Percentiles rank a stretch among this genome's conserved stretches.
phyloP scores from a whole-genome alignment of 2,113 vertebrate species.

The Mus musculus region DNA sequence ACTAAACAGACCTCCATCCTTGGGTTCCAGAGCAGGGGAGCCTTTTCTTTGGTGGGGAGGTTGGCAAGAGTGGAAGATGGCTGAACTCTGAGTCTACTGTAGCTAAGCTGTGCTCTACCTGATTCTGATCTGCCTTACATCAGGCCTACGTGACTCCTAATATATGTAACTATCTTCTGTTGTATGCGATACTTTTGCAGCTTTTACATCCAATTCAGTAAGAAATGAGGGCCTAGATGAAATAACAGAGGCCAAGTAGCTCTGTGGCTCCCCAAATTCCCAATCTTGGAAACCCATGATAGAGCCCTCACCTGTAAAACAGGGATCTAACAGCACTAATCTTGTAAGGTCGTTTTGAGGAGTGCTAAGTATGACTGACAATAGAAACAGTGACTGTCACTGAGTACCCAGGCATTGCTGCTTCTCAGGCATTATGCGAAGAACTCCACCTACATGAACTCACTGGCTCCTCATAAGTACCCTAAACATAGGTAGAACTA shows the following conservation, averaged over 20 bases:
- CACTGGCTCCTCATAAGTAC: not conserved
- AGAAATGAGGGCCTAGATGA: not conserved
- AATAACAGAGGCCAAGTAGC: not conserved
- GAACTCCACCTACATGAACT: not conserved
- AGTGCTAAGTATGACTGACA: not conserved
- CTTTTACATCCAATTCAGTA: not conserved
- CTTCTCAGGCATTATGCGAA: not conserved
- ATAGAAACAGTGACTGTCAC: constrained; percentile 15
- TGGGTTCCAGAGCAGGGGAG: not conserved
- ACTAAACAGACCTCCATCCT: not conserved
- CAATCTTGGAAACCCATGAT: constrained; percentile 2
- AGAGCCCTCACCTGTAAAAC: constrained; percentile 18
- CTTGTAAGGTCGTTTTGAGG: not conserved
- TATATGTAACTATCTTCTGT: not conserved
- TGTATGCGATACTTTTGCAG: not conserved
- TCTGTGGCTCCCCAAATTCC: constrained; percentile 6
- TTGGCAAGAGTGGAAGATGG: not conserved
- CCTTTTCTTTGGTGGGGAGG: not conserved
- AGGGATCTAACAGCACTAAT: not conserved
- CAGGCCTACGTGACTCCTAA: not conserved
- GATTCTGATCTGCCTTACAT: not conserved
- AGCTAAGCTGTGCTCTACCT: not conserved
- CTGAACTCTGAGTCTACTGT: not conserved
- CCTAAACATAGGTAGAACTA: constrained; percentile 9
- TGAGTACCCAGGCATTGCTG: not conserved